Percentiles rank a stretch among this genome's conserved stretches.
phyloP scores from a whole-genome alignment of 2,113 vertebrate species.

The Varanus komodoensis region DNA sequence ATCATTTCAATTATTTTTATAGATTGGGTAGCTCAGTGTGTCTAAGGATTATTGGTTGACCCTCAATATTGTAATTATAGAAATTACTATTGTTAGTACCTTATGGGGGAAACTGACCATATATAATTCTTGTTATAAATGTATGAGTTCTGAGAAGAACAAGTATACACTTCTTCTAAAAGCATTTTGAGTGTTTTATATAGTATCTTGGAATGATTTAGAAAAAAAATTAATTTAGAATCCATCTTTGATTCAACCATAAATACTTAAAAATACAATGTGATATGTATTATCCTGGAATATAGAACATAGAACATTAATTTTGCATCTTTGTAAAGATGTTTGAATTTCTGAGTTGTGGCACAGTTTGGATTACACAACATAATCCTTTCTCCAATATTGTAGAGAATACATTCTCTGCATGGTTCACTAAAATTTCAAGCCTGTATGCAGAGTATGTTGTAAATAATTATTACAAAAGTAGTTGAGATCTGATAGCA shows the following conservation, averaged over 20 bases:
- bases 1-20: neutral
- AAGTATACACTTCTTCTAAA: neutral
- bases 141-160: neutral
- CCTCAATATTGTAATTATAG: neutral
- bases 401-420: neutral
- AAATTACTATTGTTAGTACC: neutral
- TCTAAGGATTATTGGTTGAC: neutral
- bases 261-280: neutral
- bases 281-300: neutral
- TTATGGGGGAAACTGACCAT: neutral
- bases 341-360: neutral
- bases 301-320: accelerated
- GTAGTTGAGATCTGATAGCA: accelerated
- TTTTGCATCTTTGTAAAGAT: neutral
- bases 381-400: neutral
- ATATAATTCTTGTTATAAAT: constrained; percentile 5
- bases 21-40: neutral
- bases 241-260: neutral
- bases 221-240: neutral
- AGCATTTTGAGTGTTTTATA: neutral
- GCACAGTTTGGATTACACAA: too few species aligned
- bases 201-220: neutral
- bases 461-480: constrained; percentile 36
- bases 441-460: constrained; percentile 2
- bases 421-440: neutral